Conservation (phyloP, 1,140 invertebrate genomes). For the Drosophila pectinifera region DNA sequence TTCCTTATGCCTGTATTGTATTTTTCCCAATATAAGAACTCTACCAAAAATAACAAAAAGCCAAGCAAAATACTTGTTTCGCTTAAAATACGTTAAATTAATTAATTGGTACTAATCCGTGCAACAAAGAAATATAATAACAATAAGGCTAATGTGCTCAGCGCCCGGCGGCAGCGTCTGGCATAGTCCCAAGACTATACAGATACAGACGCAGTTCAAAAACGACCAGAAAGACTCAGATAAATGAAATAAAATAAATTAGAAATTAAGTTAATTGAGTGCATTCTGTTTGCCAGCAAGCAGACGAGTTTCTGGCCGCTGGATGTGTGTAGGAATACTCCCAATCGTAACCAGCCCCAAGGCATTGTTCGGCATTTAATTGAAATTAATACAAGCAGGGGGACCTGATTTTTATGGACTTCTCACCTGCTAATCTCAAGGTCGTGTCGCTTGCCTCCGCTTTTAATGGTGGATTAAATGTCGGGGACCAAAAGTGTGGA, state of each 20-base stretch:
- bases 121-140: slow-evolving; percentile 52
- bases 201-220: slow-evolving; percentile 4
- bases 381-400: slow-evolving; percentile 40
- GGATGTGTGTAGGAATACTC: slow-evolving; percentile 53
- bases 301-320: slow-evolving; percentile 52
- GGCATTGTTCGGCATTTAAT: slow-evolving; percentile 59
- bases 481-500: slow-evolving; percentile 23
- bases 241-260: slow-evolving; percentile 42
- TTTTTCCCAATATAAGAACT: slow-evolving; percentile 20
- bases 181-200: slow-evolving; percentile 37
- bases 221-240: slow-evolving; percentile 16
- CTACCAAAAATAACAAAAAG: slow-evolving; percentile 19
- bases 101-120: slow-evolving; percentile 61
- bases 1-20: slow-evolving; percentile 10
- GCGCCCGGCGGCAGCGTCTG: slow-evolving; percentile 20
- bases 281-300: slow-evolving; percentile 62
- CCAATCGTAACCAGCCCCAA: slow-evolving; percentile 42
- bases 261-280: slow-evolving; percentile 60
- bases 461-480: slow-evolving; percentile 44
- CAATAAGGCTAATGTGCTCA: slow-evolving; percentile 40
- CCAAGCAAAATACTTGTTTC: slow-evolving; percentile 60
- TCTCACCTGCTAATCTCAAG: slow-evolving; percentile 71
- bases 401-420: slow-evolving; percentile 51
- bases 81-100: slow-evolving; percentile 51
- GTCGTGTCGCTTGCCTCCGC: slow-evolving; percentile 28